Evolutionary conservation across 1,140 invertebrate species (phyloP).

Genomic region (Drosophila nigrodunni): DNA sequence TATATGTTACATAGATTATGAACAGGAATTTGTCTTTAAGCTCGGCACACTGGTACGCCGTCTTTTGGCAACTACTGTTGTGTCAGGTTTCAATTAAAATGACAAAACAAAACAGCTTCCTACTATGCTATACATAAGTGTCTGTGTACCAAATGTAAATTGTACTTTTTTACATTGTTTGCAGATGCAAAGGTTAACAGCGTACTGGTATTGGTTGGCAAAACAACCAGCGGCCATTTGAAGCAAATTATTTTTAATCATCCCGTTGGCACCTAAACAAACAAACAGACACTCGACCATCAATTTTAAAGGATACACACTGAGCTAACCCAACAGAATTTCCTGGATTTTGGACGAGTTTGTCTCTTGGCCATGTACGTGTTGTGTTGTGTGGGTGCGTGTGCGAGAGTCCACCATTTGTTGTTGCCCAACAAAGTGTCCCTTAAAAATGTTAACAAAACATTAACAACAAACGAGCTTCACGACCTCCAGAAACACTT

Average conservation of each 20-base stretch:
- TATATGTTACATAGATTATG: constrained; percentile 9
- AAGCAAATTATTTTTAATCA: constrained; percentile 64
- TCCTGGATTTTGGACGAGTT: constrained; percentile 46
- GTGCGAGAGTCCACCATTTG: constrained; percentile 21
- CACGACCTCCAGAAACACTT: background rate
- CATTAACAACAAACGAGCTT: constrained; percentile 39
- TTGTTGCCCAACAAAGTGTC: constrained; percentile 19
- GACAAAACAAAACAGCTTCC: constrained; percentile 1
- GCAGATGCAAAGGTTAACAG: background rate
- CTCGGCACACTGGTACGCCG: background rate
- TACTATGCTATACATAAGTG: background rate
- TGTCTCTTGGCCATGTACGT: constrained; percentile 15
- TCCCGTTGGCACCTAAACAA: constrained; percentile 57
- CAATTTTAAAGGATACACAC: constrained; percentile 24
- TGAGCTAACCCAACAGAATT: constrained; percentile 27
- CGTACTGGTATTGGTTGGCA: constrained; percentile 29
- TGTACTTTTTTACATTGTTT: constrained; percentile 19
- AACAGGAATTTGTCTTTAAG: background rate
- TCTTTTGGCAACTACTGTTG: constrained; percentile 7
- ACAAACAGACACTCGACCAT: constrained; percentile 36
- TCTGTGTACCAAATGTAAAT: background rate
- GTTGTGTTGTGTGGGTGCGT: no score
- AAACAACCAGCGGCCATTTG: constrained; percentile 53
- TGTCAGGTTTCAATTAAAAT: constrained; percentile 39
- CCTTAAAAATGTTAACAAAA: constrained; percentile 51